Evolutionary conservation across 2,888 invertebrate genomes (phyloP).

Genomic region (Drosophila rubida): DNA sequence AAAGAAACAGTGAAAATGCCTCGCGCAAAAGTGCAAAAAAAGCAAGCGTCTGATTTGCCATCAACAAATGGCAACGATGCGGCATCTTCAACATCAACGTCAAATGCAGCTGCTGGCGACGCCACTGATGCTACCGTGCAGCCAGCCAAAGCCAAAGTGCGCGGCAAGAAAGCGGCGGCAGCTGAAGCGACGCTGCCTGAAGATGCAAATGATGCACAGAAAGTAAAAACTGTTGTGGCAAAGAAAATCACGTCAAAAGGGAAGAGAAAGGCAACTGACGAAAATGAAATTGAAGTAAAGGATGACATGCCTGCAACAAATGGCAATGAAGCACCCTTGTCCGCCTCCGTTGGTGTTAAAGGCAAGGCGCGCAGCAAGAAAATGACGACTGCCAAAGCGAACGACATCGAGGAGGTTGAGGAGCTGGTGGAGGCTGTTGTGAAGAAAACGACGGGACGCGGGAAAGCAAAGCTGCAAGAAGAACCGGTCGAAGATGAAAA

Average conservation of each 20-base stretch:
- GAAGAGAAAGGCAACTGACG: slow-evolving; percentile 4
- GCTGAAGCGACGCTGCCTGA: slow-evolving; percentile 18
- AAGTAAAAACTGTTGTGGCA: background rate
- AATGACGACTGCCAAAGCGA: background rate
- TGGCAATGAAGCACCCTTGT: slow-evolving; percentile 2
- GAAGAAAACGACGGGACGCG: slow-evolving; percentile 27
- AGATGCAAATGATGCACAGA: slow-evolving; percentile 2
- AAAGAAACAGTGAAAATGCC: slow-evolving; percentile 61
- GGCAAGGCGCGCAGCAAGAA: slow-evolving; percentile 14
- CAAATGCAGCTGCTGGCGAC: slow-evolving; percentile 5
- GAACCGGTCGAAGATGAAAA: slow-evolving; percentile 16
- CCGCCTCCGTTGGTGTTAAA: background rate
- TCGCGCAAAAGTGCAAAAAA: slow-evolving; percentile 59
- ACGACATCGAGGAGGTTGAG: background rate
- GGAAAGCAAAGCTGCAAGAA: slow-evolving; percentile 14
- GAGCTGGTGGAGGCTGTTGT: background rate
- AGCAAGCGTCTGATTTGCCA: slow-evolving; percentile 41
- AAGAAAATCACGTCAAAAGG: slow-evolving; percentile 8
- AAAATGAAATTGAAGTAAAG: background rate
- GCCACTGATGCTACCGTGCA: slow-evolving; percentile 23
- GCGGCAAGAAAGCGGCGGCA: slow-evolving; percentile 50
- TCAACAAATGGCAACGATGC: slow-evolving; percentile 49
- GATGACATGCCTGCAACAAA: background rate
- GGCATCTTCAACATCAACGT: background rate
- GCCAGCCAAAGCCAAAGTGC: slow-evolving; percentile 57